Conservation (phyloP, 2,888 invertebrate genomes). For the Herminia tarsipennalis region DNA sequence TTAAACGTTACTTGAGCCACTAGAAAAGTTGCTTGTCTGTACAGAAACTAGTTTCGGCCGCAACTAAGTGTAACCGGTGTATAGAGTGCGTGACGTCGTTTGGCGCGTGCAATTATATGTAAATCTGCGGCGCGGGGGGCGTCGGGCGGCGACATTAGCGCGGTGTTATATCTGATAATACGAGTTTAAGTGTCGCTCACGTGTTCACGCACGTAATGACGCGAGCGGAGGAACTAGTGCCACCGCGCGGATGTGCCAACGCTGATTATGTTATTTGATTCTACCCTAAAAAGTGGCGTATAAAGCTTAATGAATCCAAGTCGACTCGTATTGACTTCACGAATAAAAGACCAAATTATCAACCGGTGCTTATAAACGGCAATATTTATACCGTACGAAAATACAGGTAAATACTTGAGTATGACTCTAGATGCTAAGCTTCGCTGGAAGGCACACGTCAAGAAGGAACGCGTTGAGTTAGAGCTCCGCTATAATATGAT, state of each 20-base stretch:
- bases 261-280: not conserved
- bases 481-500: too few relatives aligned
- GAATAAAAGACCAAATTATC: too few relatives aligned
- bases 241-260: constrained; percentile 8
- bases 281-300: too few relatives aligned
- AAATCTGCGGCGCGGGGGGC: constrained; percentile 31
- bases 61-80: constrained; percentile 6
- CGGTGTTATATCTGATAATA: constrained; percentile 53
- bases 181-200: constrained; percentile 56
- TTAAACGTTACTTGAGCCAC: too few relatives aligned
- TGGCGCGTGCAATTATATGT: constrained; percentile 44
- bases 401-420: too few relatives aligned
- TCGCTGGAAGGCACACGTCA: too few relatives aligned
- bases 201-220: constrained; percentile 35
- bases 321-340: too few relatives aligned
- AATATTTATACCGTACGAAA: too few relatives aligned
- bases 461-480: too few relatives aligned
- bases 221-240: constrained; percentile 15
- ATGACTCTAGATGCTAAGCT: too few relatives aligned
- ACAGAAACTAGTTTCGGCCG: not conserved
- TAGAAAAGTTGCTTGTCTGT: not conserved
- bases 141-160: constrained; percentile 46
- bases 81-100: not conserved
- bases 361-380: too few relatives aligned
- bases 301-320: too few relatives aligned